phyloP scores from a whole-genome alignment of 2,797 vertebrate genomes.

The Lagodon rhomboides region DNA sequence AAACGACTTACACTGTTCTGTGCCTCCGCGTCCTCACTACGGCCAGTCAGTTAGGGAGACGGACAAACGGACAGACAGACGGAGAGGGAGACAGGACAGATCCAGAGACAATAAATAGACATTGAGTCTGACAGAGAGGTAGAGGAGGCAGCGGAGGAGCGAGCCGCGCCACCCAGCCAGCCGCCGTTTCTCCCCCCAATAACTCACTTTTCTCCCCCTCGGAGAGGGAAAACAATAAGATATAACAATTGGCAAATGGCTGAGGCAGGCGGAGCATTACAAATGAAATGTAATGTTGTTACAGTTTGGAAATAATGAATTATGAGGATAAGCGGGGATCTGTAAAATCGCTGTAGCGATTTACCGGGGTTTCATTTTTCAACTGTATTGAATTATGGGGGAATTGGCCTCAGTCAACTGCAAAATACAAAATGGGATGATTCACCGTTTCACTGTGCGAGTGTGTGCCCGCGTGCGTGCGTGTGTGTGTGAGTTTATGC shows the following conservation, averaged over 20 bases:
- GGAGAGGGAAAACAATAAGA: constrained; percentile 79
- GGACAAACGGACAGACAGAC: constrained; percentile 22
- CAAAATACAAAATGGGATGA: constrained; percentile 80
- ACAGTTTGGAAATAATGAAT: constrained; percentile 84
- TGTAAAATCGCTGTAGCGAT: constrained; percentile 83
- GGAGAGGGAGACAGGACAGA: constrained; percentile 40
- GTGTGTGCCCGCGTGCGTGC: constrained; percentile 25
- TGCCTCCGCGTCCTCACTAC: constrained; percentile 17
- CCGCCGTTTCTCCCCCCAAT: constrained; percentile 63
- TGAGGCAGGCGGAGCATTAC: constrained; percentile 81
- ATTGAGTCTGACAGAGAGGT: constrained; percentile 20
- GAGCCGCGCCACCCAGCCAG: constrained; percentile 46
- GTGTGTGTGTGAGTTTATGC: constrained; percentile 31
- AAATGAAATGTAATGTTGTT: constrained; percentile 84
- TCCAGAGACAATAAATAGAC: constrained; percentile 26
- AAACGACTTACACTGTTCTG: constrained; percentile 42
- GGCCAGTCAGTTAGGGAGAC: constrained; percentile 29
- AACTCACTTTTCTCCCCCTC: constrained; percentile 76
- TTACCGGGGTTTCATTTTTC: constrained; percentile 83
- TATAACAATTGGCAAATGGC: constrained; percentile 82
- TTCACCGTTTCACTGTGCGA: constrained; percentile 59
- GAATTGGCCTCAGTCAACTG: constrained; percentile 83
- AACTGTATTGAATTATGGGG: constrained; percentile 82
- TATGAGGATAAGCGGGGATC: constrained; percentile 82
- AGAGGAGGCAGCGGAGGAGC: constrained; percentile 28